Percentiles rank a stretch among this genome's conserved stretches.
phyloP scores from a whole-genome alignment of 2,888 invertebrate species.

The Rhabditoides inermis region DNA sequence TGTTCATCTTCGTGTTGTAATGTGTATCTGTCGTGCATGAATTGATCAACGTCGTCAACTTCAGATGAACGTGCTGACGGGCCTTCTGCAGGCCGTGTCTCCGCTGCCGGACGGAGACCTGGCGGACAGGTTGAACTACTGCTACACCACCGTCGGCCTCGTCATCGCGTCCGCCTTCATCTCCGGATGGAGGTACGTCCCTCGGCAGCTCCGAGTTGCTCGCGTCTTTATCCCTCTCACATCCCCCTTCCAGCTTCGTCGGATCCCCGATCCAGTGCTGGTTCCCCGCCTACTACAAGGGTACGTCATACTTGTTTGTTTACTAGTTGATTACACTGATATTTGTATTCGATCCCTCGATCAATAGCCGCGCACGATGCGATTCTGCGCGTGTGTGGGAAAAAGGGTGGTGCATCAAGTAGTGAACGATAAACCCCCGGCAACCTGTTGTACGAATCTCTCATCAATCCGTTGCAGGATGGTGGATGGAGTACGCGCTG shows the following conservation, averaged over 20 bases:
- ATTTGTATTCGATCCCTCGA: no score
- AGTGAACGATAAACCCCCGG: not conserved
- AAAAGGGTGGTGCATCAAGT: not conserved
- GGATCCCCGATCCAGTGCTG: conserved; percentile 58
- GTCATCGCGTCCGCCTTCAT: conserved; percentile 57
- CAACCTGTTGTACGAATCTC: not conserved
- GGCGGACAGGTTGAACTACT: conserved; percentile 46
- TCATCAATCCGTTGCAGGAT: conserved; percentile 20
- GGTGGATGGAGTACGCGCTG: conserved; percentile 57
- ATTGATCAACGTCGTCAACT: not conserved
- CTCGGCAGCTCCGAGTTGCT: conserved; percentile 16
- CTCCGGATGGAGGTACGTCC: conserved; percentile 53
- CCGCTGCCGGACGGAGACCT: conserved; percentile 42
- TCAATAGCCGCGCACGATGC: no score
- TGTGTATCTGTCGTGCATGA: no score
- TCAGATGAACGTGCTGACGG: conserved; percentile 47
- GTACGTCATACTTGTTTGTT: no score
- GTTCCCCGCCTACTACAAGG: conserved; percentile 58
- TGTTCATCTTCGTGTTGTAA: no score
- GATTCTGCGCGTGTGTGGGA: no score
- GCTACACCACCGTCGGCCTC: conserved; percentile 56
- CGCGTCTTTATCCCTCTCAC: conserved; percentile 50
- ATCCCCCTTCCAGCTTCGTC: conserved; percentile 52
- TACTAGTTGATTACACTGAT: no score
- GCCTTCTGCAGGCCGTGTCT: conserved; percentile 43